Base-by-base conservation (phyloP, 2,888 invertebrate species). In the Dinocampus coccinellae region DNA sequence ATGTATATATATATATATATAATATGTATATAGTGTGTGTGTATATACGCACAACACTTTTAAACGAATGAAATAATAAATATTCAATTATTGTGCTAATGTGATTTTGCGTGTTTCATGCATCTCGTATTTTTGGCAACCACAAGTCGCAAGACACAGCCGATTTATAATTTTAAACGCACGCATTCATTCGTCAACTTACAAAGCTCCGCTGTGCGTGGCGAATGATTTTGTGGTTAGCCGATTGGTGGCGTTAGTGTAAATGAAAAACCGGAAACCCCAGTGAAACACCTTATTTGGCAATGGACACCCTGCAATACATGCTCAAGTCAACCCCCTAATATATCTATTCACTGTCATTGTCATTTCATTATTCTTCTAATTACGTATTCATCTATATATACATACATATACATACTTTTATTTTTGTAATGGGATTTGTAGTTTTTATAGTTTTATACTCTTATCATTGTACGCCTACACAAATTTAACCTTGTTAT, bases 261-360 rank as follows among this genome's bases (percentile, higher is more conserved):
- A 69, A 75, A 68, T 66, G 79, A 89, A 89, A 89, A 89, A 90
- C 90, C 90, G 90, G 90, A 90, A 90, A 89, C 82, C 82, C 80
- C 78, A 78, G 77, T 80, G 90, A 89, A 91, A 90, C 90, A 90
- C 91, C 91, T 91, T 91, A 91, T 91, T 91, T 91, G 91, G 91
- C 90, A 90, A 91, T 91, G 91, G 89, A 88, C 89, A 82, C 83
- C 84, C 85, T 80, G 77, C 74, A 72, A 75, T 78, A 75, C 72
- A 65, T 67, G 70, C 67, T 29, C 10, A 63, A 70, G 26, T 69
- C 42, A 4, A 3, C 29, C 29, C 29, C 70, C 26, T 58, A 57
- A 42, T 55, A 73, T 33, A 58, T 53, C 39, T 13, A 39, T 57
- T 55, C 65, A 34, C 65, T 33, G 39, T 36, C 29, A 24, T 26